Evolutionary conservation across 2,888 invertebrate genomes (phyloP).

Genomic region (Cephus runcator): DNA sequence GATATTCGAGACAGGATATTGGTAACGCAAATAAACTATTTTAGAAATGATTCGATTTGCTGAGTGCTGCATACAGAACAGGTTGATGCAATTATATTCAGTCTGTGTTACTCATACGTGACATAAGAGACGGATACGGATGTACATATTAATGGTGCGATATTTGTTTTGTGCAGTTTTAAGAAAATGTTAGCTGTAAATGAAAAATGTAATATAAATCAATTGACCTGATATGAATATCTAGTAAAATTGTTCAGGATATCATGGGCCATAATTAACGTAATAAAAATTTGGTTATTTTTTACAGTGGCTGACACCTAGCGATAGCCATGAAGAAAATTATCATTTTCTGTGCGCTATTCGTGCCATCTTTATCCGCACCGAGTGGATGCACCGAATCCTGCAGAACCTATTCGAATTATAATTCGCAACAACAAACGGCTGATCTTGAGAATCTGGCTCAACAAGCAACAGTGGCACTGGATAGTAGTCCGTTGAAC

Average conservation of each 20-base stretch:
- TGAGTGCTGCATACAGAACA: not conserved
- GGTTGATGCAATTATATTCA: not conserved
- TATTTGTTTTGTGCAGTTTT: not conserved
- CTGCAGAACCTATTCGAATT: slow-evolving; percentile 24
- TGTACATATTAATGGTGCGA: not conserved
- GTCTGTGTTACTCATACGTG: not conserved
- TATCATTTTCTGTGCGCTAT: slow-evolving; percentile 29
- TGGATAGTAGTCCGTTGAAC: slow-evolving; percentile 18
- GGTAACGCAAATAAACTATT: not conserved
- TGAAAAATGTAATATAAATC: not conserved
- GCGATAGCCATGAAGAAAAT: not conserved
- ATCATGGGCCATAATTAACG: not conserved
- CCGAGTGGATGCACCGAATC: slow-evolving; percentile 43
- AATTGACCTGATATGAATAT: not conserved
- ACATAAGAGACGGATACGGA: not conserved
- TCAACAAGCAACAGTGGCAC: slow-evolving; percentile 2
- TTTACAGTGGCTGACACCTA: not conserved
- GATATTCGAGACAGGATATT: slow-evolving; percentile 1
- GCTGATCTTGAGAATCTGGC: slow-evolving; percentile 10
- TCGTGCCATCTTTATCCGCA: slow-evolving; percentile 35
- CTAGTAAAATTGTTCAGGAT: not conserved
- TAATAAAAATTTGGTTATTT: not conserved
- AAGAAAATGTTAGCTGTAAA: not conserved
- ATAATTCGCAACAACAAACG: slow-evolving; percentile 23
- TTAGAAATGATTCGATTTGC: not conserved